Evolutionary conservation across 2,113 vertebrate species (phyloP), one percentile per base, ranked within the genome.

Genomic region (Dinomys branickii): DNA sequence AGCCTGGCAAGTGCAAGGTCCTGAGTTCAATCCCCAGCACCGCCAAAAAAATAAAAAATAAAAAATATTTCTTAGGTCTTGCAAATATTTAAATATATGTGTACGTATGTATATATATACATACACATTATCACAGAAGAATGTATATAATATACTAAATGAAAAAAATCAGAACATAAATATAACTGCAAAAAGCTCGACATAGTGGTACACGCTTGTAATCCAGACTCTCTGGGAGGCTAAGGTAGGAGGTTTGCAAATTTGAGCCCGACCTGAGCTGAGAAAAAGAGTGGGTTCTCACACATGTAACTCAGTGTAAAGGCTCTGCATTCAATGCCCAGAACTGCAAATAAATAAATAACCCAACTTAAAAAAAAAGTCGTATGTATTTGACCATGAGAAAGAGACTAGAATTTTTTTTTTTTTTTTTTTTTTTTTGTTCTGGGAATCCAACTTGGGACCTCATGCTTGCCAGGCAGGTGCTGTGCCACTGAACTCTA

Each of bases 141-240:
- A 91, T 95, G 47, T 96, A 93, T 88, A 77, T 13, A 33, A 38
- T 75, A 82, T 73, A 80, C 24, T 80, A 85, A 88, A 83, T 88
- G 50, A 19, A 67, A 91, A 90, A 71, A 89, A 84, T 73, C 30
- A 81, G 38, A 9, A 61, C 73, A 47, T 82, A 91, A 77, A 54
- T 82, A 33, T 41, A 30, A 58, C 44, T 9, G n/a, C 41, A 47
- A 28, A 75, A 75, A 47, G 41, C 11, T 75, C 22, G 73, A 14
- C 73, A 47, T 75, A 6, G 41, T 75, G 41, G 73, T 47, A 75
- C 73, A 47, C 47, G 24, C 24, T 44, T 75, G 12, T 44, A 28
- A 75, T 75, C 11, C 24, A 4, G 28, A 22, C 38, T 47, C 24
- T 44, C 5, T 75, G 73, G 24, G 41, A 75, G 41, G 24, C 41